Percentiles rank a stretch among this genome's conserved stretches.
Evolutionary conservation across 2,113 vertebrate genomes (phyloP).

Genomic region (Lonchura striata): DNA sequence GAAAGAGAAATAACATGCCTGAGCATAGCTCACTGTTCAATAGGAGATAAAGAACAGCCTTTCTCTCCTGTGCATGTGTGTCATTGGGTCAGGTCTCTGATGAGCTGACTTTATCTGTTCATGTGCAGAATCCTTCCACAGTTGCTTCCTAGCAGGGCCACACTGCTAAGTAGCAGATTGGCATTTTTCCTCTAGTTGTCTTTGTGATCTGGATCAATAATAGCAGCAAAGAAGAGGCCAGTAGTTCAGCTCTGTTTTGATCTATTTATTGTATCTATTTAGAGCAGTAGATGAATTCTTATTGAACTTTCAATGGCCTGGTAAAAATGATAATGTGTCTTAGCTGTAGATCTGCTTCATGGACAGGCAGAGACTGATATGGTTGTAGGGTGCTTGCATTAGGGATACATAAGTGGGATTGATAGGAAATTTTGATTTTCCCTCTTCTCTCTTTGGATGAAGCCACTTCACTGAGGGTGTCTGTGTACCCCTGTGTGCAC

Average conservation of each 20-base stretch:
- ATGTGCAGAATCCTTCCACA: constrained; percentile 27
- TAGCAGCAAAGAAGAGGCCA: not conserved
- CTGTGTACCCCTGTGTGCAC: rapidly evolving
- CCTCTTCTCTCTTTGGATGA: not conserved
- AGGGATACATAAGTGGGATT: not conserved
- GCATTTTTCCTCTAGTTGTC: constrained; percentile 40
- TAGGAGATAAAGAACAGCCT: not conserved
- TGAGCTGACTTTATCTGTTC: constrained; percentile 47
- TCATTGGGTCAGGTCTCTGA: constrained; percentile 43
- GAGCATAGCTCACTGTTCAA: not conserved
- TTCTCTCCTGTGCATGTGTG: constrained; percentile 39
- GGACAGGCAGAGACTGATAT: not conserved
- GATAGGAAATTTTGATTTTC: not conserved
- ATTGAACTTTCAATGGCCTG: constrained; percentile 3
- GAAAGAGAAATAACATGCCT: not conserved
- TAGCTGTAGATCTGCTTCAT: not conserved
- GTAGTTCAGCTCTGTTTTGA: not conserved
- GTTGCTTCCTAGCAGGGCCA: constrained; percentile 64
- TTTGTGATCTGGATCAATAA: constrained; percentile 25
- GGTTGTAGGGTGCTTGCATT: not conserved
- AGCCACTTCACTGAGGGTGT: not conserved
- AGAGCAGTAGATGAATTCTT: not conserved
- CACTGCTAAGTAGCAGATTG: constrained; percentile 52
- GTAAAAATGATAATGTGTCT: not conserved
- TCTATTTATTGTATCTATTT: constrained; percentile 26